Evolutionary conservation across 2,113 vertebrate genomes (phyloP), one percentile per base, ranked within the genome.

Genomic region (Ctenodactylus gundi): DNA sequence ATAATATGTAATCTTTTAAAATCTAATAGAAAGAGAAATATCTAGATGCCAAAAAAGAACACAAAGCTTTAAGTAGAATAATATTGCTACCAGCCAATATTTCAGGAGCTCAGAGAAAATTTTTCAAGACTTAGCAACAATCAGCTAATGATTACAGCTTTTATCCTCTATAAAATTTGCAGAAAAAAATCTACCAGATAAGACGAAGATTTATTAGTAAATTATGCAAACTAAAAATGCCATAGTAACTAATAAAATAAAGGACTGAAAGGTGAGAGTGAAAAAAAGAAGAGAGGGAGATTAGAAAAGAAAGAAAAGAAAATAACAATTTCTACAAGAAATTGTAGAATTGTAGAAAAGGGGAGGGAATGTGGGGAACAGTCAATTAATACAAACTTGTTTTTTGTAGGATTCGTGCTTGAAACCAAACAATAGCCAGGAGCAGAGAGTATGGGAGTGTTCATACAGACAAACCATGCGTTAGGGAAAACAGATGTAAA

Each of bases 271-370:
- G 31, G 6, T 27, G 49, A 53, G 1, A 75, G 55, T 55, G 49
- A 85, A 27, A 65, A 84, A 44, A 2, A 46, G 3, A 14, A 25
- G 49, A 49, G 13, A 15, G 29, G 76, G 57, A 65, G 84, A n/a
- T 1, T 6, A 0, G 23, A 12, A 13, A 39, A 1, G 1, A 3
- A 6, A 27, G 1, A 10, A 49, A 55, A 36, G 7, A 72, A 51
- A 20, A 7, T 14, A 72, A 27, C 17, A 77, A 57, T 41, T 34
- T 0, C 1, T 41, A 46, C 57, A 85, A 46, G 73, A 60, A 15
- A 31, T 12, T 81, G 23, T n/a, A 70, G 67, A 53, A 18, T n/a
- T n/a, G n/a, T n/a, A n/a, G n/a, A n/a, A n/a, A n/a, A n/a, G n/a
- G n/a, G n/a, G n/a, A n/a, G n/a, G n/a, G n/a, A n/a, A n/a, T n/a